phyloP scores from a whole-genome alignment of 2,888 invertebrate species.

The Drosophila vallismaia region DNA sequence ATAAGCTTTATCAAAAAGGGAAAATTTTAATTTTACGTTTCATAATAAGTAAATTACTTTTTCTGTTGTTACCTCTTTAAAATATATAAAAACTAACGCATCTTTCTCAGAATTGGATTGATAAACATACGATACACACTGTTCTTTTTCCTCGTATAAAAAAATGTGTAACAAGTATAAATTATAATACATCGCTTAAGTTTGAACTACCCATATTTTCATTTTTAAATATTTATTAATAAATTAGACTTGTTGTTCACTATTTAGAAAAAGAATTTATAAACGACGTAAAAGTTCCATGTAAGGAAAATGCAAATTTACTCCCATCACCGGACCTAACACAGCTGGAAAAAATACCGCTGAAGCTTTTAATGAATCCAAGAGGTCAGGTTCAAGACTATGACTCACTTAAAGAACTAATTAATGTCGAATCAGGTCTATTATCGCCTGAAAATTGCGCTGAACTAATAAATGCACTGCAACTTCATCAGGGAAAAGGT shows the following conservation, averaged over 20 bases:
- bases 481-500: conserved; percentile 92
- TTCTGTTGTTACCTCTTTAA: too few relatives aligned
- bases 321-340: conserved; percentile 46
- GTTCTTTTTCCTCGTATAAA: too few relatives aligned
- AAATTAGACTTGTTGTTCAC: background rate
- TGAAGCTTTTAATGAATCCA: conserved; percentile 91
- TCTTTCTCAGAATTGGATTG: too few relatives aligned
- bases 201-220: too few relatives aligned
- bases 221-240: background rate
- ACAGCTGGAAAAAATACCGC: conserved; percentile 82
- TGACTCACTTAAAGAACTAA: conserved; percentile 87
- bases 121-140: too few relatives aligned
- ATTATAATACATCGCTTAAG: too few relatives aligned
- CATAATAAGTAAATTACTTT: too few relatives aligned
- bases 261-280: conserved; percentile 42
- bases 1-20: too few relatives aligned
- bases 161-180: too few relatives aligned
- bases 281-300: conserved; percentile 45
- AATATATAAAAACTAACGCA: too few relatives aligned
- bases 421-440: conserved; percentile 86
- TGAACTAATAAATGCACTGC: conserved; percentile 91
- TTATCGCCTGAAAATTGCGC: conserved; percentile 90
- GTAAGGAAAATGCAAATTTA: conserved; percentile 79
- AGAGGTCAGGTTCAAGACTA: conserved; percentile 89
- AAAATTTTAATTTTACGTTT: too few relatives aligned